These are phyloP conservation scores for Dioctria linearis DNA, from an alignment of 2,888 invertebrate species.

Conservation along the genomic window DNA sequence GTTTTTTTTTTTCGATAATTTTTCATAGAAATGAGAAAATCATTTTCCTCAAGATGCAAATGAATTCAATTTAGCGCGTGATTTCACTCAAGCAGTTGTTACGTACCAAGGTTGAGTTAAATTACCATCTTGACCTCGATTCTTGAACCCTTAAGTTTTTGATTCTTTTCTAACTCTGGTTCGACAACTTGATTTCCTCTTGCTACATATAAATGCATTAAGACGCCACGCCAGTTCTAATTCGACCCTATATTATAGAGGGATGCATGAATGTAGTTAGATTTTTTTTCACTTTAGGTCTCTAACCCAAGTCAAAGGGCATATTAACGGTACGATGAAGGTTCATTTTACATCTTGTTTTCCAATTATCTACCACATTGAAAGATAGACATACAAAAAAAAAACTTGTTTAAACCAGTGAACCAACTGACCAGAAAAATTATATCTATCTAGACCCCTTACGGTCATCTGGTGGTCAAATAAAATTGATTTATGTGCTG, in stretches of 20 bases:
- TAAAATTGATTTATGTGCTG: slow-evolving; percentile 60
- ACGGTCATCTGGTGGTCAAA: slow-evolving; percentile 10
- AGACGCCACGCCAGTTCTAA: not conserved
- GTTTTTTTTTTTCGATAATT: not conserved
- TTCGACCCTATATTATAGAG: not conserved
- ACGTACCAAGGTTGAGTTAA: not conserved
- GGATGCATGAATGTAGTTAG: not conserved
- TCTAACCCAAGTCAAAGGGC: not conserved
- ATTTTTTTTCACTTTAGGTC: not conserved
- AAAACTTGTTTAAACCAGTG: not conserved
- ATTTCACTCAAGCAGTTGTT: not conserved
- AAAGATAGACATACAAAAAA: not conserved
- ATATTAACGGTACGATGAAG: not conserved
- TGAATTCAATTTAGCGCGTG: not conserved
- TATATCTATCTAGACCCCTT: not conserved
- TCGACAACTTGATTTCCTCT: not conserved
- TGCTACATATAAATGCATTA: not conserved
- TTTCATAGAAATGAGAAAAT: not conserved
- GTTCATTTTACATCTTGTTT: slow-evolving; percentile 4
- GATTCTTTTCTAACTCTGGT: not conserved
- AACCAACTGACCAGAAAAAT: slow-evolving; percentile 13
- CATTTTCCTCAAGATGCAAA: not conserved
- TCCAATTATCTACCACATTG: not conserved
- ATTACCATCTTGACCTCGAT: slow-evolving; percentile 2
- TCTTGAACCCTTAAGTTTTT: not conserved